Base-by-base conservation (phyloP, 2,797 vertebrate genomes). In the Pygocentrus nattereri region DNA sequence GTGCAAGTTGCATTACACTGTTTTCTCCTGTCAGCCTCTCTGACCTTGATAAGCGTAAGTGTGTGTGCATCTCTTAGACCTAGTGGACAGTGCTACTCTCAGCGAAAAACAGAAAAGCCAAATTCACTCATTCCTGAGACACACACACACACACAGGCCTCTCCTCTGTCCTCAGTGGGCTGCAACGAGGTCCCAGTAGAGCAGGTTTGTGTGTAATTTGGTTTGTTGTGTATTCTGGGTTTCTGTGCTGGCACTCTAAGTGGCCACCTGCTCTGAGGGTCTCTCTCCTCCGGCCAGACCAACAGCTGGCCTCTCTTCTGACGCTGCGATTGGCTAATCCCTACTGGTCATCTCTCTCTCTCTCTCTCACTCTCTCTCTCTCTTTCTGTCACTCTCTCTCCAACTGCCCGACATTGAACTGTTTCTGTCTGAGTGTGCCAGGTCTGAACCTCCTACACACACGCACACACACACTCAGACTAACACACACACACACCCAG, bases 271-370 rank as follows among this genome's bases (percentile, higher is more conserved):
- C 93, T 92, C 92, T 58, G 50, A 82, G 86, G 74, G 85, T 83
- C 90, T 90, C 85, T 93, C 76, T 88, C 78, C 80, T 87, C 78
- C 74, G 87, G 91, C 93, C 94, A 93, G 93, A 92, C 89, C 75
- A 94, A 94, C 94, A 94, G 92, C 94, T 95, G 94, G 94, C 93
- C 79, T 87, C 90, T 93, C 93, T 94, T 94, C 93, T 94, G 90
- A 94, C 90, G 84, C 90, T 91, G 91, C 89, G 91, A 92, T 94
- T 93, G 94, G 93, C 90, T 92, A 93, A 91, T 94, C 92, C 93
- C 94, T 88, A 89, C 92, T 93, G 94, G 94, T 94, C 94, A 93
- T 91, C 93, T 91, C 89, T 90, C 85, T 88, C 87, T 84, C 25
- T 91, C 90, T 93, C 93, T 92, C 91, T 92, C 91, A 85, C 25